Evolutionary conservation across 2,888 invertebrate genomes (phyloP).

Genomic region (Dyspetes luteomarginatus): DNA sequence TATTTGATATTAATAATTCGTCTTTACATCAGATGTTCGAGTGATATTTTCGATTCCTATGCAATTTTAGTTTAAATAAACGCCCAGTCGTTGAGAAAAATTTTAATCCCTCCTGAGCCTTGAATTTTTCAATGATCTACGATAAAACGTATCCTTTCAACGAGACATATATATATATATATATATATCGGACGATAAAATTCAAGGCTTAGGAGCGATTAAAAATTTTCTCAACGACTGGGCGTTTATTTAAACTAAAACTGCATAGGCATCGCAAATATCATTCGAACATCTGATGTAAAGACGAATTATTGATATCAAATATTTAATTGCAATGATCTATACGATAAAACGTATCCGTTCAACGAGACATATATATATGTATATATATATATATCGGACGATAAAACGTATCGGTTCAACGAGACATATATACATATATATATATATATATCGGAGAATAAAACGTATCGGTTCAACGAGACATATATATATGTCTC

Average conservation of each 20-base stretch:
- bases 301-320: constrained; percentile 44
- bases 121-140: constrained; percentile 35
- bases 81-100: constrained; percentile 1
- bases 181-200: constrained; percentile 25
- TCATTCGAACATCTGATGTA: neutral
- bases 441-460: too few species aligned
- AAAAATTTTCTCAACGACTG: constrained; percentile 2
- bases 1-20: constrained; percentile 54
- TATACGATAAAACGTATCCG: too few species aligned
- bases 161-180: neutral
- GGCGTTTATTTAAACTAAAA: neutral
- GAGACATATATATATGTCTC: neutral
- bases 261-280: constrained; percentile 15
- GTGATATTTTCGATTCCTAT: constrained; percentile 21
- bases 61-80: neutral
- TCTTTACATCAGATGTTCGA: neutral
- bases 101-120: constrained; percentile 12
- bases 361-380: too few species aligned
- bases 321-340: constrained; percentile 59
- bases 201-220: constrained; percentile 13
- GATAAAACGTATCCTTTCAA: constrained; percentile 28
- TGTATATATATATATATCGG: too few species aligned
- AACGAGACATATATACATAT: too few species aligned
- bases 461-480: too few species aligned
- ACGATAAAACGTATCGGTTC: too few species aligned